phyloP scores from a whole-genome alignment of 1,140 invertebrate species.

The Zaprionus ghesquierei region DNA sequence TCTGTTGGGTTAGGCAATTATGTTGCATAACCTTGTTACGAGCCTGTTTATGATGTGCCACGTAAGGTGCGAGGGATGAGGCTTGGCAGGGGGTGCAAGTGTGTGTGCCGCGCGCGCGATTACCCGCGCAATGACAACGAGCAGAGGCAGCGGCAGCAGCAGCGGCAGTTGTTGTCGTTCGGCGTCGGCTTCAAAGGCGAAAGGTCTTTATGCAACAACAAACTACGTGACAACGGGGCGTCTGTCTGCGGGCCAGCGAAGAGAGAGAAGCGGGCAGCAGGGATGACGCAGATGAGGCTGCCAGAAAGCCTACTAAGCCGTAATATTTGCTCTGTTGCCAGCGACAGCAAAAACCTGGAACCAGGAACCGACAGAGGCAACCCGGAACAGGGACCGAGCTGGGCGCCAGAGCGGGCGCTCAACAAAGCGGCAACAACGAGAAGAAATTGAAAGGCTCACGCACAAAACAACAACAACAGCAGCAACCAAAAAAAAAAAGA shows the following conservation, averaged over 20 bases:
- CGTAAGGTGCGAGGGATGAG: background rate
- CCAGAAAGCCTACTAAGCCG: slow-evolving; percentile 57
- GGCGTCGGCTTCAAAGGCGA: slow-evolving; percentile 37
- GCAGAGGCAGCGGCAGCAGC: slow-evolving; percentile 1
- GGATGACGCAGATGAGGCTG: slow-evolving; percentile 43
- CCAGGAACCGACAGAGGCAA: background rate
- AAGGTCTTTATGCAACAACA: slow-evolving; percentile 43
- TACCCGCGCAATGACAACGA: slow-evolving; percentile 9
- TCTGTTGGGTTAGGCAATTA: slow-evolving; percentile 26
- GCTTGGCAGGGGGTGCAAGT: background rate
- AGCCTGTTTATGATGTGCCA: slow-evolving; percentile 27
- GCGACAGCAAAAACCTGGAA: slow-evolving; percentile 19
- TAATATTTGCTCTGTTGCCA: slow-evolving; percentile 60
- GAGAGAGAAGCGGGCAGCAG: slow-evolving; percentile 4
- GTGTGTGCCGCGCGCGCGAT: slow-evolving; percentile 19
- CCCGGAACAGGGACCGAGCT: background rate
- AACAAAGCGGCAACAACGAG: slow-evolving; percentile 10
- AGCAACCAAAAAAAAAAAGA: background rate
- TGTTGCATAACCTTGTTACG: slow-evolving; percentile 32
- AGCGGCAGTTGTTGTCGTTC: background rate
- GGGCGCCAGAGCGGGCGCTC: slow-evolving; percentile 2
- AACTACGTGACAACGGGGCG: slow-evolving; percentile 16
- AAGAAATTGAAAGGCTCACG: slow-evolving; percentile 32
- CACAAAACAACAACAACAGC: slow-evolving; percentile 7
- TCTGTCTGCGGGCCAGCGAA: background rate